Conservation (phyloP, 2,888 invertebrate genomes). For the Bedellia somnulentella region DNA sequence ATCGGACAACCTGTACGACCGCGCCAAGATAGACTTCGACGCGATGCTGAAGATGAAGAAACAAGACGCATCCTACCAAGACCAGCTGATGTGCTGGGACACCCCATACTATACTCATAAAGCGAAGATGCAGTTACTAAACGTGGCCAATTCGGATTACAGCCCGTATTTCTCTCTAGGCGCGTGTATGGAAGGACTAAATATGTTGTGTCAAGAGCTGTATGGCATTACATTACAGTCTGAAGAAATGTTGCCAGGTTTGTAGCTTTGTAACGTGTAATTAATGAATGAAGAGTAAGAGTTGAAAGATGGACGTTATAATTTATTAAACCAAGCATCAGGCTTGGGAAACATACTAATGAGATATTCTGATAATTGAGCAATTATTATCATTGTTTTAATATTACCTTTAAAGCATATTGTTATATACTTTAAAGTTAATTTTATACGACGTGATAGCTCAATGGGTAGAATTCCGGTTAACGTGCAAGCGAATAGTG, state of each 20-base stretch:
- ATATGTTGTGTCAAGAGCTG: conserved; percentile 78
- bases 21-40: conserved; percentile 75
- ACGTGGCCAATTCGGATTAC: conserved; percentile 72
- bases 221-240: conserved; percentile 80
- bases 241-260: conserved; percentile 70
- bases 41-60: conserved; percentile 77
- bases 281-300: background rate
- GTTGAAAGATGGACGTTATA: background rate
- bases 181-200: conserved; percentile 96
- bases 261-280: conserved; percentile 2
- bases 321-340: too few relatives aligned
- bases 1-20: conserved; percentile 67
- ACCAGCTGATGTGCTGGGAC: conserved; percentile 75
- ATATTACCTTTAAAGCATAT: too few relatives aligned
- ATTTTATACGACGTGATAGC: too few relatives aligned
- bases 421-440: too few relatives aligned
- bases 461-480: too few relatives aligned
- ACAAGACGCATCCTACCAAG: conserved; percentile 23
- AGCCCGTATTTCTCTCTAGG: conserved; percentile 90
- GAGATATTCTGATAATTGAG: too few relatives aligned
- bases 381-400: too few relatives aligned
- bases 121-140: conserved; percentile 70
- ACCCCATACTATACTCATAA: conserved; percentile 81
- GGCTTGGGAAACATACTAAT: too few relatives aligned
- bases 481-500: too few relatives aligned